Conservation (phyloP, 1,140 invertebrate genomes). For the Eciton burchellii region DNA sequence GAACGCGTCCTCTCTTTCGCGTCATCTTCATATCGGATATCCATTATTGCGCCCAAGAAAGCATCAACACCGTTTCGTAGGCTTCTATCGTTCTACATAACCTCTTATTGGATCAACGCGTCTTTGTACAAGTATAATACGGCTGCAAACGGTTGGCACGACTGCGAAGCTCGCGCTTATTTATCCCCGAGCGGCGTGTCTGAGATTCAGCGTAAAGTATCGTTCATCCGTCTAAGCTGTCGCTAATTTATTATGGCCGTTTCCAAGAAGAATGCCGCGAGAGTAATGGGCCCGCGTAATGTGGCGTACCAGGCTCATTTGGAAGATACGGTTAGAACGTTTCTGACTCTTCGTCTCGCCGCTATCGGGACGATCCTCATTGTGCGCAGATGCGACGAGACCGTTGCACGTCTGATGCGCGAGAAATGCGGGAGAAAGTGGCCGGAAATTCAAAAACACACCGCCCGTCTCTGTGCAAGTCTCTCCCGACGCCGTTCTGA, state of each 20-base stretch:
- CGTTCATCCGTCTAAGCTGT: slow-evolving; percentile 40
- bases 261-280: slow-evolving; percentile 41
- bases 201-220: slow-evolving; percentile 16
- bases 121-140: neutral
- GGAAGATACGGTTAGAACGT: slow-evolving; percentile 44
- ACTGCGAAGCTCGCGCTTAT: neutral
- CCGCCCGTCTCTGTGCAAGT: slow-evolving; percentile 37
- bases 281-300: slow-evolving; percentile 47
- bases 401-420: slow-evolving; percentile 38
- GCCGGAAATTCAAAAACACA: slow-evolving; percentile 45
- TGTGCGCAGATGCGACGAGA: slow-evolving; percentile 55
- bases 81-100: neutral
- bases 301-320: slow-evolving; percentile 45
- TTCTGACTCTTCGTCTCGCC: slow-evolving; percentile 42
- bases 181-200: neutral
- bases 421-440: slow-evolving; percentile 21
- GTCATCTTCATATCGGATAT: neutral
- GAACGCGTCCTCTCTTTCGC: slow-evolving; percentile 7
- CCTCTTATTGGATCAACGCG: neutral
- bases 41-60: slow-evolving; percentile 1
- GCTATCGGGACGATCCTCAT: slow-evolving; percentile 53
- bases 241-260: slow-evolving; percentile 45
- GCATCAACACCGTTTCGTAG: neutral
- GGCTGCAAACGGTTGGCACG: neutral
- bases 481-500: slow-evolving; percentile 46